A percentile compares a stretch with the other conserved stretches of the same genome.
Conservation (phyloP, 1,140 invertebrate species). For the Drosophila sechellia region DNA sequence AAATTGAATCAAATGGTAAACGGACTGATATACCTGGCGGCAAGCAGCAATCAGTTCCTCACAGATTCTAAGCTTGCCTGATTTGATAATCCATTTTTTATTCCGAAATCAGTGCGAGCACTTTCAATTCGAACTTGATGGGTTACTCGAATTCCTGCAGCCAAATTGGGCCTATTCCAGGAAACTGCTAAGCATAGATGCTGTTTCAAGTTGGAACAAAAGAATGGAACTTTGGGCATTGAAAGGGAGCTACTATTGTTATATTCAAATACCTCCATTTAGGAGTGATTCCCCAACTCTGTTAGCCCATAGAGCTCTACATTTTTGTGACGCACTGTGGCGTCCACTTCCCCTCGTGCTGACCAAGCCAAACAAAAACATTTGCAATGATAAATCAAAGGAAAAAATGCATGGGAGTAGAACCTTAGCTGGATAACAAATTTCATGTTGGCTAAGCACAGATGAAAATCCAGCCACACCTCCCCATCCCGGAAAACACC, state of each 20-base stretch:
- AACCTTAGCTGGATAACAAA: constrained; percentile 65
- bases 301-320: background rate
- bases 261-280: too few relatives aligned
- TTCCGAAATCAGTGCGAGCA: background rate
- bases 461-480: constrained; percentile 14
- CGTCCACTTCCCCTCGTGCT: background rate
- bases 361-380: constrained; percentile 9
- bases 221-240: too few relatives aligned
- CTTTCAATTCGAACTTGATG: background rate
- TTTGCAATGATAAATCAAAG: constrained; percentile 36
- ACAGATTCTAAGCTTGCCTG: constrained; percentile 16
- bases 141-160: background rate
- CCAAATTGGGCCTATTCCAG: background rate
- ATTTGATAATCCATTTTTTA: constrained; percentile 14
- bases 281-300: background rate
- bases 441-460: constrained; percentile 74
- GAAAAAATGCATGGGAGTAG: constrained; percentile 20
- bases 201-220: too few relatives aligned
- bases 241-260: too few relatives aligned
- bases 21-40: background rate
- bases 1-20: constrained; percentile 26
- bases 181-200: background rate
- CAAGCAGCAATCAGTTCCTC: constrained; percentile 5
- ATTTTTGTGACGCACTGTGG: constrained; percentile 6
- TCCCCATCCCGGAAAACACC: background rate